phyloP scores from a whole-genome alignment of 1,140 invertebrate species.

The Caenorhabditis briggsae region DNA sequence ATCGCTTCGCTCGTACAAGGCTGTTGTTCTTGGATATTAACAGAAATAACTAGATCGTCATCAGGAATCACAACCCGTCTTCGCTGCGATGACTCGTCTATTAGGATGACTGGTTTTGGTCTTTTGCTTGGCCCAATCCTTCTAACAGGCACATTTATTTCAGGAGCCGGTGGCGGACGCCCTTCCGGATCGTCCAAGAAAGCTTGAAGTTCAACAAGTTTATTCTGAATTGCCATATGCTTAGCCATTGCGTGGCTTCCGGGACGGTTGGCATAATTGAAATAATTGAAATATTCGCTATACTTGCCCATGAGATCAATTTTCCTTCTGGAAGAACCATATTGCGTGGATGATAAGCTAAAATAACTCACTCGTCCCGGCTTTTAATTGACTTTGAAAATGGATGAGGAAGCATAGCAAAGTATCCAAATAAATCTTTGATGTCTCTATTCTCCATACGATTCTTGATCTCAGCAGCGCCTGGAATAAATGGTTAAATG shows the following conservation, averaged over 20 bases:
- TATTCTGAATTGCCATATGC: neutral
- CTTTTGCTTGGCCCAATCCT: no score
- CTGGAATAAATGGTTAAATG: neutral
- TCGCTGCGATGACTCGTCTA: no score
- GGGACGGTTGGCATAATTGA: neutral
- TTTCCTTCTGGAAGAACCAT: conserved; percentile 21
- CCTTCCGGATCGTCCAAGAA: neutral
- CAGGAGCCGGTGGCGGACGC: neutral
- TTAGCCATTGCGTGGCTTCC: neutral
- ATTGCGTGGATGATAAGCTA: no score
- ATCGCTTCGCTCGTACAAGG: no score
- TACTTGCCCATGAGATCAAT: neutral
- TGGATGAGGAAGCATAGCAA: neutral
- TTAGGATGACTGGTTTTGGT: no score
- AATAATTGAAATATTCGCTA: neutral
- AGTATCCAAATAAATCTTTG: neutral
- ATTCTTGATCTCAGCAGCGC: neutral
- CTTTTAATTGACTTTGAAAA: neutral
- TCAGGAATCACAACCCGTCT: no score
- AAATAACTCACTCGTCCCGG: neutral
- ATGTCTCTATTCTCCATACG: neutral
- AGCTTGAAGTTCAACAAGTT: neutral
- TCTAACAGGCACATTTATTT: neutral
- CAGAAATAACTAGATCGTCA: no score
- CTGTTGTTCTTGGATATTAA: no score